Conservation (phyloP, 2,113 vertebrate genomes). For the Poeciliopsis occidentalis region DNA sequence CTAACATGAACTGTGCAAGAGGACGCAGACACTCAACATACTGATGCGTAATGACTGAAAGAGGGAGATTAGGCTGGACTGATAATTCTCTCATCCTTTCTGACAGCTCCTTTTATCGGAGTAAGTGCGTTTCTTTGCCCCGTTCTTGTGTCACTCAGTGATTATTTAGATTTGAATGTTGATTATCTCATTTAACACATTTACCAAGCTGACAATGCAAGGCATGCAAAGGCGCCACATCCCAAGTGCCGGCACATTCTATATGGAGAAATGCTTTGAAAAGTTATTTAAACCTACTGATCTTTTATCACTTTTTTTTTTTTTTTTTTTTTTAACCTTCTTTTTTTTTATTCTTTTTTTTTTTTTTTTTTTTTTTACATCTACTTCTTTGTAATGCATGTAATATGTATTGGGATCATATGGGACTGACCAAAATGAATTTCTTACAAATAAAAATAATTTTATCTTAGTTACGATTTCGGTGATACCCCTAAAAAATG, state of each 20-base stretch:
- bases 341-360: too few relatives aligned
- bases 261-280: neutral
- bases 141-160: conserved; percentile 31
- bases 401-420: neutral
- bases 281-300: neutral
- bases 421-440: neutral
- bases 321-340: too few relatives aligned
- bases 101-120: conserved; percentile 47
- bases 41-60: conserved; percentile 32
- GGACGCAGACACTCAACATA: conserved; percentile 35
- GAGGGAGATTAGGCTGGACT: conserved; percentile 50
- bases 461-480: neutral
- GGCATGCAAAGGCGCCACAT: conserved; percentile 16
- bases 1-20: conserved; percentile 29
- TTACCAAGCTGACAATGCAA: conserved; percentile 30
- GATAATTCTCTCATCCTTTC: conserved; percentile 47
- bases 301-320: neutral
- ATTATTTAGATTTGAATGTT: conserved; percentile 37
- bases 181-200: conserved; percentile 53
- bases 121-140: conserved; percentile 17
- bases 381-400: neutral
- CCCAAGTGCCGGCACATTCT: neutral
- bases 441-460: neutral
- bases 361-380: neutral
- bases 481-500: neutral